Conservation (phyloP, 2,888 invertebrate species). For the Euphydryas editha region DNA sequence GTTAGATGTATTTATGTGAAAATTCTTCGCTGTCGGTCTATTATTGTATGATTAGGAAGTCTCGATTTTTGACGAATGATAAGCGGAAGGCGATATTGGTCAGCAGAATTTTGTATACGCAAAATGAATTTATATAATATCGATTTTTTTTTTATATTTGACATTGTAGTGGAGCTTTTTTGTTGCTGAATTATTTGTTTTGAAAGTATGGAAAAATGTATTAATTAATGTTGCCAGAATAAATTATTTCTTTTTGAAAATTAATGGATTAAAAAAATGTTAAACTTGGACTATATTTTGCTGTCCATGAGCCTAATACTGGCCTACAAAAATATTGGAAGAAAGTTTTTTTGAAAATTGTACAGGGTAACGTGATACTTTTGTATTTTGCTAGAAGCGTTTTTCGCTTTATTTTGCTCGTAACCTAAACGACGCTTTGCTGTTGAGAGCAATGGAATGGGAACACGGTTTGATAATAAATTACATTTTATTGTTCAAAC, state of each 20-base stretch:
- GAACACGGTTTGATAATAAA: conserved; percentile 26
- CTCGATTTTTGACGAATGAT: neutral
- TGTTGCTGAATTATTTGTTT: neutral
- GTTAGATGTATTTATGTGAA: neutral
- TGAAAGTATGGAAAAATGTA: neutral
- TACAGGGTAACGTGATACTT: conserved; percentile 69
- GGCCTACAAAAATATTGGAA: conserved; percentile 44
- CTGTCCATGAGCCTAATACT: conserved; percentile 29
- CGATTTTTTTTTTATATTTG: neutral
- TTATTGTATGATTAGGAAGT: conserved; percentile 13
- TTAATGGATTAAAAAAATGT: neutral
- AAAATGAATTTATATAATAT: neutral
- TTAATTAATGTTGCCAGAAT: neutral
- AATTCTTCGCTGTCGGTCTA: neutral
- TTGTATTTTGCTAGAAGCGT: conserved; percentile 50
- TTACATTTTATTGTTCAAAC: conserved; percentile 11
- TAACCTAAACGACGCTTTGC: conserved; percentile 2
- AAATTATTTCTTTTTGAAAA: neutral
- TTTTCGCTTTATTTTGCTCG: conserved; percentile 31
- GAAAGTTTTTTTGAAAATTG: conserved; percentile 55
- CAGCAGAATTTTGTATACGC: conserved; percentile 9
- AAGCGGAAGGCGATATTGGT: conserved; percentile 9
- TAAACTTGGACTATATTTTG: neutral
- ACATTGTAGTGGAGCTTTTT: neutral
- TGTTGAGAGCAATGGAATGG: conserved; percentile 30